A percentile compares a stretch with the other conserved stretches of the same genome.
Evolutionary conservation across 2,888 invertebrate genomes (phyloP).

Genomic region (Melinaea marsaeus): DNA sequence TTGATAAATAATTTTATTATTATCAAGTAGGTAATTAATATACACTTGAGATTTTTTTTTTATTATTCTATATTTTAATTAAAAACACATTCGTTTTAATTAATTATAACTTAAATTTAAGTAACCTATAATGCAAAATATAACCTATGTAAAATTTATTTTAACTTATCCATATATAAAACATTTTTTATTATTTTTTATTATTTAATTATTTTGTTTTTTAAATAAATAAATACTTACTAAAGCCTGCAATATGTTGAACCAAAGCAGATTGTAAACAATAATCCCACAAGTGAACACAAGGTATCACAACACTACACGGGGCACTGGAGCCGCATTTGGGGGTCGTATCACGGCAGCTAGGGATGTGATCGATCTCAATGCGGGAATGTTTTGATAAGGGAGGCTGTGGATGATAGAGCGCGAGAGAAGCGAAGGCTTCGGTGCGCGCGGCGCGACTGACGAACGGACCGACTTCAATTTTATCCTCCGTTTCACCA

Average conservation of each 20-base stretch:
- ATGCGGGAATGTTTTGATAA: slow-evolving; percentile 65
- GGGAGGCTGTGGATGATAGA: slow-evolving; percentile 41
- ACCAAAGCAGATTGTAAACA: slow-evolving; percentile 31
- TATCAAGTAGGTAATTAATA: no score
- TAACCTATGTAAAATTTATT: neutral
- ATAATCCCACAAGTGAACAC: slow-evolving; percentile 41
- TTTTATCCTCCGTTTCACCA: slow-evolving; percentile 22
- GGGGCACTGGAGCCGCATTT: slow-evolving; percentile 56
- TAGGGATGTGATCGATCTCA: slow-evolving; percentile 68
- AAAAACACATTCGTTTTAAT: no score
- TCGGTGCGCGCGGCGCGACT: slow-evolving; percentile 68
- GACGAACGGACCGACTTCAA: slow-evolving; percentile 33
- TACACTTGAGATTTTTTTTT: no score
- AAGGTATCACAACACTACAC: slow-evolving; percentile 46
- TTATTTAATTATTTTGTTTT: neutral
- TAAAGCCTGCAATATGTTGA: slow-evolving; percentile 20
- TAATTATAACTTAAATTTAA: no score
- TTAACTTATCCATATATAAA: neutral
- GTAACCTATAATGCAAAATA: no score
- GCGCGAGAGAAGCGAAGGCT: slow-evolving; percentile 39
- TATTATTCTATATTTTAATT: no score
- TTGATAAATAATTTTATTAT: no score
- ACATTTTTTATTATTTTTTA: neutral
- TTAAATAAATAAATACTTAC: slow-evolving; percentile 22
- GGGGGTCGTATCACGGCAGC: slow-evolving; percentile 53